Evolutionary conservation across 2,888 invertebrate species (phyloP), one percentile per base, ranked within the genome.

Genomic region (Nebria brevicollis): DNA sequence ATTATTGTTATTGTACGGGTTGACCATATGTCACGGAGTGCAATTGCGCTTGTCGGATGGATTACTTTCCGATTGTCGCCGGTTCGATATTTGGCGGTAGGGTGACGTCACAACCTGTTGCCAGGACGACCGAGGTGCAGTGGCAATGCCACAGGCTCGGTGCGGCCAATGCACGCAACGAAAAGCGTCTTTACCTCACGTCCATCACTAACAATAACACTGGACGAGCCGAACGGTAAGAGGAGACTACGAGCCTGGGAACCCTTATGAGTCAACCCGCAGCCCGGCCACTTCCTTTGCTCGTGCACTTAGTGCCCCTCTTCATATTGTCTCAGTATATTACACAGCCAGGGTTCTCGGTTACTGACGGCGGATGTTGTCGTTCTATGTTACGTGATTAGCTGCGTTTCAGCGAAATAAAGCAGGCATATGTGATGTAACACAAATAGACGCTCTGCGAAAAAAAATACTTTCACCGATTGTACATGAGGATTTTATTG

Each of bases 91-190:
- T 41, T 26, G 68, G 68, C 15, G 68, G 20, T 41, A 1, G 20
- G 72, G 72, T 75, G 66, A 82, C 83, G 82, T 83, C 82, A 83
- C 81, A 75, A 83, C 83, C 83, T 83, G 83, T 83, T 83, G 83
- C 82, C 82, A 82, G 77, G 83, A 75, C 82, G 83, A 83, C 82
- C n/a, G 77, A 42, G 25, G 15, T 77, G 34, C 34, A 34, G n/a
- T 15, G 72, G 34, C 34, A 34, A 34, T 34, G 34, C 34, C 34
- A 34, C 72, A n/a, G 68, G 20, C 7, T 26, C 68, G 15, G 15
- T 66, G 66, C 66, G 13, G 15, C 15, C 66, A 66, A 66, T 15
- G 20, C 68, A 54, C 13, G 13, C 54, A 54, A 54, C 8, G 2
- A 54, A 54, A 54, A 54, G 54, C 54, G 4, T 54, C 13, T 34